Evolutionary conservation across 1,140 invertebrate species (phyloP).

Genomic region (Bicyclus anynana): DNA sequence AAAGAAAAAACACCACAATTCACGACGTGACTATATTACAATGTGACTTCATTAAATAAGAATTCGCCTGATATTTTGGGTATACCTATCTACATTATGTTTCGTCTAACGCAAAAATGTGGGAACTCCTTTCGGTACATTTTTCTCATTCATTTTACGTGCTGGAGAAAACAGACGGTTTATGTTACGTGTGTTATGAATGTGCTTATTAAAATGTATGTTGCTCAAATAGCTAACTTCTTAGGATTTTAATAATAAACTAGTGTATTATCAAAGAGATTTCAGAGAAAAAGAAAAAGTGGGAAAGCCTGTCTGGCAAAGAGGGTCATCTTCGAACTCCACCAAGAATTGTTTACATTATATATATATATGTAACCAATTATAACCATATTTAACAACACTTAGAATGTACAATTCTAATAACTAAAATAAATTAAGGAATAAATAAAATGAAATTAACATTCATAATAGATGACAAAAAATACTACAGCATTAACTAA

Average conservation of each 20-base stretch:
- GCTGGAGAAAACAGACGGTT: not conserved
- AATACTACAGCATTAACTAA: too few species aligned
- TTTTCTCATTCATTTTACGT: constrained; percentile 13
- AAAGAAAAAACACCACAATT: constrained; percentile 24
- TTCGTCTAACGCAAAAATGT: constrained; percentile 21
- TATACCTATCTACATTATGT: constrained; percentile 7
- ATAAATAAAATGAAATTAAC: too few species aligned
- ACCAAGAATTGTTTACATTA: too few species aligned
- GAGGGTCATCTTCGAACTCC: too few species aligned
- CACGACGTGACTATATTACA: constrained; percentile 33
- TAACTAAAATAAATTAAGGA: too few species aligned
- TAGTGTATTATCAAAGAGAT: too few species aligned
- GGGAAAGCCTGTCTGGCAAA: too few species aligned
- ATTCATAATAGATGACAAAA: too few species aligned
- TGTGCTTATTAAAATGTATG: not conserved
- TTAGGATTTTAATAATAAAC: not conserved
- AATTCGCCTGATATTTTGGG: constrained; percentile 12
- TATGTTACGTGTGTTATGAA: not conserved
- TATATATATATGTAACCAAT: too few species aligned
- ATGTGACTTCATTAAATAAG: constrained; percentile 24
- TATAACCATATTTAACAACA: too few species aligned
- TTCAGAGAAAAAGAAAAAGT: too few species aligned
- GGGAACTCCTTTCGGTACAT: constrained; percentile 19
- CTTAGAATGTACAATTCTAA: too few species aligned
- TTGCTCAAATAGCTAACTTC: not conserved